Evolutionary conservation across 2,888 invertebrate genomes (phyloP).

Genomic region (Tortrix viridana): DNA sequence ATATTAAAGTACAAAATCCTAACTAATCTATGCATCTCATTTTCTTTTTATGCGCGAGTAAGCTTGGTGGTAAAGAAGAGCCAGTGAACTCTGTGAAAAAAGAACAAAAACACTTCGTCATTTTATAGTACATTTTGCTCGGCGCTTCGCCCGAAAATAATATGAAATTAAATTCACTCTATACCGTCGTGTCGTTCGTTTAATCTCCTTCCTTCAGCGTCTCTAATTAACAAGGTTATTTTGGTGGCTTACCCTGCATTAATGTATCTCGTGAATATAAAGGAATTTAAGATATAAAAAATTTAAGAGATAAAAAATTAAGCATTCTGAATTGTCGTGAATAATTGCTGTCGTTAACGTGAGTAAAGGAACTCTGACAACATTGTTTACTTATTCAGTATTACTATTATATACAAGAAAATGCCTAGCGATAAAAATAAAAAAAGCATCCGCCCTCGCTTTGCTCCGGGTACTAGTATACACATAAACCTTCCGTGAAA

Average conservation of each 20-base stretch:
- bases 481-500: no score
- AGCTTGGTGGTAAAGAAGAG: constrained; percentile 19
- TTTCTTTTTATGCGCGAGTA: constrained; percentile 32
- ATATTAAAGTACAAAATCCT: constrained; percentile 21
- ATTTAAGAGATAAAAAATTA: constrained; percentile 30
- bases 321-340: constrained; percentile 15
- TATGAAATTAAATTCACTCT: constrained; percentile 41
- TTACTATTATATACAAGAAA: no score
- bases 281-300: constrained; percentile 38
- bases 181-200: constrained; percentile 36
- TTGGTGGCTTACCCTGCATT: constrained; percentile 47
- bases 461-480: no score
- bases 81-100: constrained; percentile 28
- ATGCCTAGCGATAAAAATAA: no score
- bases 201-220: constrained; percentile 46
- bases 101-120: constrained; percentile 26
- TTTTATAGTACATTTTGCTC: constrained; percentile 28
- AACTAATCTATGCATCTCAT: constrained; percentile 36
- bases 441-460: no score
- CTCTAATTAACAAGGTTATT: constrained; percentile 57
- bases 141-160: constrained; percentile 23
- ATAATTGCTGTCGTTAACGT: constrained; percentile 13
- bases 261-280: constrained; percentile 41
- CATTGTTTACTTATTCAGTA: constrained; percentile 7
- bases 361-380: background rate